Evolutionary conservation across 2,888 invertebrate genomes (phyloP), one percentile per base, ranked within the genome.

Genomic region (Osedax fenrisi): DNA sequence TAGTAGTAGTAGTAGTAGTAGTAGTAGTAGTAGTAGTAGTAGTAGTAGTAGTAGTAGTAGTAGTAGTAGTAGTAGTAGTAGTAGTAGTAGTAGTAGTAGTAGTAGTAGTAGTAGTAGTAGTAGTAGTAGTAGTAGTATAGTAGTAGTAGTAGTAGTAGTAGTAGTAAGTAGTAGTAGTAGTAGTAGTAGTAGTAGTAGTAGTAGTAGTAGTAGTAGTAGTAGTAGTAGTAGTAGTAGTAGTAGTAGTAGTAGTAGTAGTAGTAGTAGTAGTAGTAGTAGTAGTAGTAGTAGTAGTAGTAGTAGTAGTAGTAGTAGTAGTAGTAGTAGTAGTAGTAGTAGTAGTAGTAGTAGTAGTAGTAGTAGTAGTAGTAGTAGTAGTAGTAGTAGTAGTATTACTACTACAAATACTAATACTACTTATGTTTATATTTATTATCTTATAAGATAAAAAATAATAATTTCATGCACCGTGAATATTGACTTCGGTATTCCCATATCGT

Each of bases 361-460:
- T 76, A 68, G 70, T 76, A 68, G 70, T 76, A 73, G 73, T 73
- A 73, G 24, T 73, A 68, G 67, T 67, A 2, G 67, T 21, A 67
- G 67, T 3, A 5, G 67, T 21, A 67, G 67, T 21, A 67, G 67
- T 26, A 1, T n/a, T 73, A 23, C 70, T 73, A 26, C 26, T 70
- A 70, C 5, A 71, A 56, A 26, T 3, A 70, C 26, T 73, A 70
- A 78, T 85, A 86, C 80, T n/a, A n/a, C n/a, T n/a, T n/a, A n/a
- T n/a, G n/a, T n/a, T n/a, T n/a, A n/a, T n/a, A n/a, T n/a, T n/a
- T n/a, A n/a, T n/a, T n/a, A n/a, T n/a, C n/a, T n/a, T n/a, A n/a
- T n/a, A n/a, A n/a, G n/a, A n/a, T n/a, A n/a, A n/a, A n/a, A n/a
- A n/a, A n/a, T n/a, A n/a, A n/a, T n/a, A n/a, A n/a, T n/a, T n/a